Conservation (phyloP, 2,888 invertebrate species). For the Mesoligia furuncula region DNA sequence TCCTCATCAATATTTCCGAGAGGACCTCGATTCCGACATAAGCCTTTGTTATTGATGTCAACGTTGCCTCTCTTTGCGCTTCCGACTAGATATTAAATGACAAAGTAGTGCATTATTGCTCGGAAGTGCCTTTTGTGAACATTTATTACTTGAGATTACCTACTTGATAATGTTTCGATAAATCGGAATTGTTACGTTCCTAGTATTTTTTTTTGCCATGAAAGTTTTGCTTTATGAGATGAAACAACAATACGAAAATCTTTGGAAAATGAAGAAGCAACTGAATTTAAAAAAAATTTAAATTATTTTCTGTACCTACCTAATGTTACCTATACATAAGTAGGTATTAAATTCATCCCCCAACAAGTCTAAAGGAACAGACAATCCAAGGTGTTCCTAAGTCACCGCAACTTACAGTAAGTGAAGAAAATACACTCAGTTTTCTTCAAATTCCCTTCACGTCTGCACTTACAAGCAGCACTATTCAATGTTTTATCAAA, state of each 20-base stretch:
- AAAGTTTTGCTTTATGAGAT: neutral
- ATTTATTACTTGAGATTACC: conserved; percentile 41
- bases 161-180: conserved; percentile 15
- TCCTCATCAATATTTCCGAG: conserved; percentile 60
- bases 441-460: conserved; percentile 48
- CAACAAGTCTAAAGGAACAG: neutral
- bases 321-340: neutral
- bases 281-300: neutral
- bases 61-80: conserved; percentile 47
- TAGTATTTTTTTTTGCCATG: neutral
- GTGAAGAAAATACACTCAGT: conserved; percentile 8
- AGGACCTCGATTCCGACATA: conserved; percentile 45
- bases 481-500: conserved; percentile 61
- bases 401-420: conserved; percentile 8
- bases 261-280: neutral
- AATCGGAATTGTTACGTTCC: conserved; percentile 3
- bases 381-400: neutral
- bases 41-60: conserved; percentile 62
- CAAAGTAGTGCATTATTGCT: conserved; percentile 56
- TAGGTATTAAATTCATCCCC: neutral
- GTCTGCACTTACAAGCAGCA: conserved; percentile 53
- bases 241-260: neutral
- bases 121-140: conserved; percentile 52
- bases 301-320: neutral
- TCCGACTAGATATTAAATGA: conserved; percentile 40